Percentiles rank a stretch among this genome's conserved stretches.
These are phyloP conservation scores for Trissoscelio sp. DNA, from an alignment of 2,888 invertebrate species.

Conservation along the genomic window DNA sequence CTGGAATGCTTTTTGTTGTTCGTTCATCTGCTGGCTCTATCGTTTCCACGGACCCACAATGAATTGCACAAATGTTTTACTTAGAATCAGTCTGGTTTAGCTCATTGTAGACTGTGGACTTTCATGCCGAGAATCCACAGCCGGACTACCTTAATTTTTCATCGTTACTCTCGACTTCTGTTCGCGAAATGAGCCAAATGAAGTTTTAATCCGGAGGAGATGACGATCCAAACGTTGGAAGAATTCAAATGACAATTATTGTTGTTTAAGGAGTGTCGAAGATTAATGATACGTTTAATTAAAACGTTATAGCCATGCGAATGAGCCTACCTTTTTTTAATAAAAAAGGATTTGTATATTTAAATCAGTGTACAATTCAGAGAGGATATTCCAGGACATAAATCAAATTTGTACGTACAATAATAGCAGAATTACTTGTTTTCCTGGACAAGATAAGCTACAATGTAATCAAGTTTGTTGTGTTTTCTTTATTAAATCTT, in stretches of 20 bases:
- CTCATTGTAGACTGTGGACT: neutral
- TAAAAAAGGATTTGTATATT: conserved; percentile 47
- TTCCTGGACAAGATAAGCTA: neutral
- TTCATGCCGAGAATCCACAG: conserved; percentile 44
- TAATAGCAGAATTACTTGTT: conserved; percentile 2
- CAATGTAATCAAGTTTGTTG: too few species aligned
- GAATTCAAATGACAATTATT: conserved; percentile 61
- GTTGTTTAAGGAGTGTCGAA: conserved; percentile 54
- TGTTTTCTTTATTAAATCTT: too few species aligned
- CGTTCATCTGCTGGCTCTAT: conserved; percentile 28
- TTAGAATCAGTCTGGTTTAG: conserved; percentile 30
- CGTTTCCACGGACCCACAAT: conserved; percentile 69
- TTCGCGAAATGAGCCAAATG: conserved; percentile 76
- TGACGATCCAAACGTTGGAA: conserved; percentile 75
- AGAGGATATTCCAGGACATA: conserved; percentile 25
- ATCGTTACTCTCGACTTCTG: conserved; percentile 71
- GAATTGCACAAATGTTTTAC: conserved; percentile 76
- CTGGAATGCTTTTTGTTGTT: conserved; percentile 40
- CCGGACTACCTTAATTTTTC: conserved; percentile 76
- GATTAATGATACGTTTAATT: conserved; percentile 76
- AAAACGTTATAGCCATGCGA: conserved; percentile 60
- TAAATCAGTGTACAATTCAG: conserved; percentile 30
- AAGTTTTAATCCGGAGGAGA: conserved; percentile 77
- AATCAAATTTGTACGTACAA: conserved; percentile 34
- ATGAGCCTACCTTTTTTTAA: conserved; percentile 13